Base-by-base conservation (phyloP, 2,113 vertebrate genomes). In the Podiceps cristatus region DNA sequence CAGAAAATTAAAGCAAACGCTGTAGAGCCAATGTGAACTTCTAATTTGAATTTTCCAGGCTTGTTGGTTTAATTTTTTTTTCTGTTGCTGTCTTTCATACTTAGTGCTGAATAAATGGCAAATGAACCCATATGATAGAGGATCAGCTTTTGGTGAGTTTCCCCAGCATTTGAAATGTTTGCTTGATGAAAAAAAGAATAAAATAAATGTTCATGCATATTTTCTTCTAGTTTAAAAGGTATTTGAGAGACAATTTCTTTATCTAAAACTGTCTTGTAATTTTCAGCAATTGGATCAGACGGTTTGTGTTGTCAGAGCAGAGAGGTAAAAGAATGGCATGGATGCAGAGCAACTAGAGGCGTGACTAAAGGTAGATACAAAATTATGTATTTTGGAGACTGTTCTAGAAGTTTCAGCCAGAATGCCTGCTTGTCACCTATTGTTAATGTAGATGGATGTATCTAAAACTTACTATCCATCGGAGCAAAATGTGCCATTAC, bases 251-350 rank as follows among this genome's bases (percentile, higher is more conserved):
- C 29, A 56, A 7, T 37, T 81, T 85, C 10, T 79, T 60, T 74
- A 67, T 86, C 33, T 91, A 47, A 78, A 60, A 45, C 47, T 89
- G 19, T 85, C n/a, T 81, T 77, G 31, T 87, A 19, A 60, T 69
- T 91, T 98, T 77, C 93, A 99, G 99, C 99, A 22, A 99, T 99
- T 74, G 99, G 99, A 49, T 95, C 99, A 2, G 99, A 99, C n/a
- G 99, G 99, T 35, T 64, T 99, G 55, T 99, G 99, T 87, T 99
- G 99, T 93, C 99, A 99, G 85, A 99, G 99, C 98, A 98, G 99
- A 96, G 99, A 99, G 97, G 98, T 99, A 76, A 99, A 99, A 97
- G 99, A 99, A 94, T 99, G 99, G 99, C 99, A 99, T 5, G 99
- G 99, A 53, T 99, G 99, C 93, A 98, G 99, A 90, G 98, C 99